These are phyloP conservation scores for Orbicella faveolata DNA, from an alignment of 64 coral and sea anemone species.

Conservation along the genomic window DNA sequence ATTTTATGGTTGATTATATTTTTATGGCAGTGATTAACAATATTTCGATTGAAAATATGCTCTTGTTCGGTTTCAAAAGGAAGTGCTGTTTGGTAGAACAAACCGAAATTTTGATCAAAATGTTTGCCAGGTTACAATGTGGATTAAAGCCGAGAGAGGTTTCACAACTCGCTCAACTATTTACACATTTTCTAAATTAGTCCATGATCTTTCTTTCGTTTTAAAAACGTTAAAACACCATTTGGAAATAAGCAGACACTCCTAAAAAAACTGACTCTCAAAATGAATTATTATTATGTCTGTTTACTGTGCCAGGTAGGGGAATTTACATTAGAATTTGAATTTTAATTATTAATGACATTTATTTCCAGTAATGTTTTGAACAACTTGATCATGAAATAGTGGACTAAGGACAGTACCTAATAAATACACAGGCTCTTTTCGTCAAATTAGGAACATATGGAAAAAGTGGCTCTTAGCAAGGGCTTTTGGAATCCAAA, in stretches of 20 bases:
- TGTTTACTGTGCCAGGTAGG: neutral
- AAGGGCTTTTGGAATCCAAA: too few species aligned
- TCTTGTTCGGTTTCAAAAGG: neutral
- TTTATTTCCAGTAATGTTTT: too few species aligned
- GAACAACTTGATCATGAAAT: neutral
- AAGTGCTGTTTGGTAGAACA: neutral
- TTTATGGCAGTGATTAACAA: neutral
- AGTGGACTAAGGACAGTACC: too few species aligned
- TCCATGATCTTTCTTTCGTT: neutral
- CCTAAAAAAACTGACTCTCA: neutral
- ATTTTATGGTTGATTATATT: neutral
- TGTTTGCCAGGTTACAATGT: too few species aligned
- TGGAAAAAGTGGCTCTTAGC: too few species aligned
- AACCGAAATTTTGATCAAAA: neutral
- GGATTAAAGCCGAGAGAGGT: neutral
- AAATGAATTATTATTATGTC: neutral
- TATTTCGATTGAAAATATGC: neutral
- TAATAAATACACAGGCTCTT: too few species aligned
- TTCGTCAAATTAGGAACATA: too few species aligned
- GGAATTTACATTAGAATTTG: neutral
- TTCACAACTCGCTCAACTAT: neutral
- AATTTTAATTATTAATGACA: neutral
- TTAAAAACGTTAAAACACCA: neutral
- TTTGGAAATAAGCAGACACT: neutral
- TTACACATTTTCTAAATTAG: neutral